These are phyloP conservation scores for Stictonetta naevosa DNA, from an alignment of 2,113 vertebrate species.

Conservation along the genomic window DNA sequence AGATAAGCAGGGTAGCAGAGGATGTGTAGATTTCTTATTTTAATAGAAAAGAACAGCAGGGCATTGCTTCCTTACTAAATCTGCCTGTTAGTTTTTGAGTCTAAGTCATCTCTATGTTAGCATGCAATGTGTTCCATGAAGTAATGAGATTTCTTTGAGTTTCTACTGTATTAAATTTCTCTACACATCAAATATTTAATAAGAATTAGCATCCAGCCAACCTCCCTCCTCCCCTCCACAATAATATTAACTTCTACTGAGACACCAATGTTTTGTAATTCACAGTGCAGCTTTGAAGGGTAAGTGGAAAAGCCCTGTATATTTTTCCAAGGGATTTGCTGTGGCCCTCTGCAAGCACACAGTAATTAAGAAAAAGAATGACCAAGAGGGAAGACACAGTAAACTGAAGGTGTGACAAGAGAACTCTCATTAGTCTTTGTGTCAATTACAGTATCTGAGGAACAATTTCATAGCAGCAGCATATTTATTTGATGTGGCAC, in stretches of 20 bases:
- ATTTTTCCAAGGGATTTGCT: conserved; percentile 72
- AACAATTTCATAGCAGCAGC: conserved; percentile 73
- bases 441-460: conserved; percentile 77
- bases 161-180: conserved; percentile 66
- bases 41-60: conserved; percentile 42
- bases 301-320: conserved; percentile 61
- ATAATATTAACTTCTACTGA: conserved; percentile 75
- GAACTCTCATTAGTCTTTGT: conserved; percentile 75
- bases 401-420: conserved; percentile 75
- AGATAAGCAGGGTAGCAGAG: not conserved
- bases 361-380: conserved; percentile 66
- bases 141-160: conserved; percentile 66
- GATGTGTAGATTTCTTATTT: conserved; percentile 14
- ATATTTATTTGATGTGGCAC: conserved; percentile 80
- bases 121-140: conserved; percentile 42
- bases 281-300: conserved; percentile 70
- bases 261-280: conserved; percentile 67
- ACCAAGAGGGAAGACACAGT: conserved; percentile 48
- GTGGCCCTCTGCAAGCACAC: conserved; percentile 53
- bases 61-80: conserved; percentile 8
- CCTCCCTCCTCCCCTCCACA: conserved; percentile 52
- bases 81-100: conserved; percentile 1
- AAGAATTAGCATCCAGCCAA: conserved; percentile 77
- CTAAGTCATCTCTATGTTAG: conserved; percentile 52
- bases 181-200: conserved; percentile 79